phyloP scores from a whole-genome alignment of 2,888 invertebrate genomes.

The Antheraea assamensis region DNA sequence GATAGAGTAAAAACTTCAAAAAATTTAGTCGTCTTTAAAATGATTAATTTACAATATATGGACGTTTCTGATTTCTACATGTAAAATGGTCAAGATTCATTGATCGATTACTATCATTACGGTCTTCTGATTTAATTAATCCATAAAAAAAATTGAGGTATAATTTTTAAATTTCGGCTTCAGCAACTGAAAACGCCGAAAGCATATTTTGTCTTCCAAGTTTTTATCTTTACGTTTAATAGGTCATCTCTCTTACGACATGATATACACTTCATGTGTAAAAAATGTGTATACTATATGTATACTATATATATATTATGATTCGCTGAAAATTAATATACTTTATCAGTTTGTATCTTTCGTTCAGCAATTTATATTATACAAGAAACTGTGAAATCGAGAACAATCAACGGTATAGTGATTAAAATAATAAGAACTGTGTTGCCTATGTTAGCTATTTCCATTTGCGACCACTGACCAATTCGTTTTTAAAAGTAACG shows the following conservation, averaged over 20 bases:
- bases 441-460: conserved; percentile 16
- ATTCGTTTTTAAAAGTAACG: conserved; percentile 27
- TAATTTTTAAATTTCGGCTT: not conserved
- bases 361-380: not conserved
- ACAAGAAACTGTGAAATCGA: not conserved
- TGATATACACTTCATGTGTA: not conserved
- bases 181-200: no score
- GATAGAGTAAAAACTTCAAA: conserved; percentile 49
- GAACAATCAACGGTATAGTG: not conserved
- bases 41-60: not conserved
- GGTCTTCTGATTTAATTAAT: not conserved
- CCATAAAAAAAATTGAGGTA: not conserved
- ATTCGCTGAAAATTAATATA: not conserved
- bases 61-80: not conserved
- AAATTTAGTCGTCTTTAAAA: not conserved
- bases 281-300: not conserved
- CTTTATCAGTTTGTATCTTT: not conserved
- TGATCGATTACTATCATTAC: not conserved
- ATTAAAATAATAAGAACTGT: not conserved
- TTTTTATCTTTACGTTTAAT: not conserved
- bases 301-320: not conserved
- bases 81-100: not conserved
- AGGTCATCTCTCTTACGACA: not conserved
- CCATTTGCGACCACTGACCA: conserved; percentile 19
- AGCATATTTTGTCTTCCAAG: not conserved